Base-by-base conservation (phyloP, 2,797 vertebrate species). In the Phrynocephalus forsythii region DNA sequence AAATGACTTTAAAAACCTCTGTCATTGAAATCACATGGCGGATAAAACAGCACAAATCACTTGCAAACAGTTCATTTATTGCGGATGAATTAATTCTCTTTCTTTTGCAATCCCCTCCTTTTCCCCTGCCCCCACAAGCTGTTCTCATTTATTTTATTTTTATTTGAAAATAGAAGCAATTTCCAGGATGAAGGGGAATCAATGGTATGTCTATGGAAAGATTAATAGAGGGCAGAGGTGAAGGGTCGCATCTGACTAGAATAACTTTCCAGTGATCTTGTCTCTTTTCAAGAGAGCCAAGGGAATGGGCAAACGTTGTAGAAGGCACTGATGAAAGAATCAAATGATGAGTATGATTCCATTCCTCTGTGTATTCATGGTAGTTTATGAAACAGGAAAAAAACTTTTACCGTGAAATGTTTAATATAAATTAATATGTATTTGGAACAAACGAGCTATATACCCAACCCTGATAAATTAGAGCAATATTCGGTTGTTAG, bases 241-340 rank as follows among this genome's bases (percentile, higher is more conserved):
- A 91, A 50, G 92, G 68, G 44, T 72, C 88, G 77, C 26, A 92
- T 94, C 93, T 88, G 93, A 52, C 68, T 73, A 87, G 91, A 91
- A 66, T 82, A 81, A 52, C 68, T 89, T 94, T 95, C 38, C 30
- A 44, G 76, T 28, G 83, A 1, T 78, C 76, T 2, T 88, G 76
- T 6, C 0, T 90, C 52, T 69, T 87, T 86, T 89, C 90, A 90
- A 90, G 80, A 90, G 66, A 90, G 77, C 56, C 50, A 22, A 90
- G 72, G 48, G 67, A 88, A 16, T 33, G 5, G 30, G 50, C 76
- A 52, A 48, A 56, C 52, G 4, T 26, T 10, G 24, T 68, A 81
- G 30, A 76, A 85, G 26, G 48, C n/a, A 24, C 81, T 44, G 79
- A 56, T 75, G 26, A 93, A 76, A 86, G 91, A 92, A 90, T 90